Base-by-base conservation (phyloP, 2,888 invertebrate genomes). In the Idaea biselata region DNA sequence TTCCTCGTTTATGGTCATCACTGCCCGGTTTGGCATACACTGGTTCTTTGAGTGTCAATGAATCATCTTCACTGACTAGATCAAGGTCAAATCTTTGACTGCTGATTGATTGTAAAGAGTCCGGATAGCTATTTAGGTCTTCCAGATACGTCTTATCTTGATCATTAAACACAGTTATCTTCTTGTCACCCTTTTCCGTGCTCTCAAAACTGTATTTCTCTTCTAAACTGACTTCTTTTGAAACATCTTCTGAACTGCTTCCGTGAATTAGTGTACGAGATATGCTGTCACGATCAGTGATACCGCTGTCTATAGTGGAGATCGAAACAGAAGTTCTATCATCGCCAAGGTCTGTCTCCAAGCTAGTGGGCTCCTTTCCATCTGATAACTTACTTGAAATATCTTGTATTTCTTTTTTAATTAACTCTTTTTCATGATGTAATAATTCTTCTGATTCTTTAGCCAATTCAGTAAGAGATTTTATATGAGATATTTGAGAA, bases 191-290 rank as follows among this genome's bases (percentile, higher is more conserved):
- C 73, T 91, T 92, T 78, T 91, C 91, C 60, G 80, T 80, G 59
- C 83, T 78, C 80, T 92, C 89, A 75, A 77, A 88, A 72, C 89
- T 87, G 62, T 89, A 83, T 76, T 92, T 92, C 77, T 92, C 91
- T 80, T 91, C 91, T 66, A 89, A 80, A 63, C 88, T 92, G 1
- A 81, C 74, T 80, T 91, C 91, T 75, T 84, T 91, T 1, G 88
- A 91, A 16, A 88, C 73, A 63, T 91, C 91, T 79, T 92, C 91
- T 4, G 89, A 89, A 70, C 90, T 89, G 62, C 86, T 84, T n/a
- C 75, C 79, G 58, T 82, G 80, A n/a, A 80, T 68, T 18, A 84
- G 67, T 16, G 76, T 74, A 58, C 81, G 78, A 3, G 73, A 74
- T 1, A 77, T 63, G 62, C 75, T 82, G 61, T 82, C 83, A 62